Base-by-base conservation (phyloP, 1,140 invertebrate genomes). In the Drosophila nigromelanica region DNA sequence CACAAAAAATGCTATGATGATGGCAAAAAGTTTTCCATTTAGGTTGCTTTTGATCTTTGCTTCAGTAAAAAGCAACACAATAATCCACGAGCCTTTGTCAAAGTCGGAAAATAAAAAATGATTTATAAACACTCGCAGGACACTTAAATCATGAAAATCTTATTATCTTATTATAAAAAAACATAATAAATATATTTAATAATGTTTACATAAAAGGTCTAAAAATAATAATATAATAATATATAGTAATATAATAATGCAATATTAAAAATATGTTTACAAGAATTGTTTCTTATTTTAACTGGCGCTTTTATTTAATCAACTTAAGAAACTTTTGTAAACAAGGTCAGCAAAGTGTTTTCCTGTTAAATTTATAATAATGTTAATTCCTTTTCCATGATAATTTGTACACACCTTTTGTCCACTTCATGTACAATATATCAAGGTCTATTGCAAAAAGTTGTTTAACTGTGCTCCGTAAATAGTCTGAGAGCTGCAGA, bases 21-120 rank as follows among this genome's bases (percentile, higher is more conserved):
- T 48, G 60, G 56, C 59, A 78, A 78, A 85, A 85, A 86, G 67
- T 81, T 81, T 76, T 66, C 51, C 51, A 43, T 70, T 80, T 63
- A 37, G 61, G 55, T 75, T 71, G 58, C 68, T 73, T 75, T 87
- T 78, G 64, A 86, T 76, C 78, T 86, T 81, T 76, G 33, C 33
- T 27, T 33, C 48, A 68, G 47, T 48, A 64, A 51, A 69, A 48
- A 59, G 47, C 52, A 48, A 37, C 35, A 30, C 18, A 47, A 11
- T 54, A 56, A 48, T 62, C 52, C 40, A 12, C 30, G 0, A 30
- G 37, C 62, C 73, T 62, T 72, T 76, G 69, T 76, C 62, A 67
- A 73, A 73, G 27, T 64, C 18, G 12, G 7, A 63, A 5, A 24
- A 12, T 3, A 35, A 51, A 60, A 59, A 59, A 8, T 15, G 15